Evolutionary conservation across 2,113 vertebrate species (phyloP).

Genomic region (Ochotona princeps): DNA sequence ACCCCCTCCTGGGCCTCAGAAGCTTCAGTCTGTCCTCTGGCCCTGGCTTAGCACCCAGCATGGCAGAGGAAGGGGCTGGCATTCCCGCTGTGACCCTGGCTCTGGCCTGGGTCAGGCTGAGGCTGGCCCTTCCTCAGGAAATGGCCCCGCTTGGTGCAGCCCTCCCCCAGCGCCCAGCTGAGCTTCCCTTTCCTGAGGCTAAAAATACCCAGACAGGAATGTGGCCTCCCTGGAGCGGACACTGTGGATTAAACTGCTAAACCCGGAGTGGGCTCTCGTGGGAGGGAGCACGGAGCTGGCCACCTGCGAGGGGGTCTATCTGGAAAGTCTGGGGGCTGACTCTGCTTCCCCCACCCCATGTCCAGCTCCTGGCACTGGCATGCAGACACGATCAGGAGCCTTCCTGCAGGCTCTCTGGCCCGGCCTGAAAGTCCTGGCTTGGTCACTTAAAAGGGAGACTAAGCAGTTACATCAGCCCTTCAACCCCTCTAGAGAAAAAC

Average conservation of each 20-base stretch:
- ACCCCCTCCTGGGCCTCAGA: background rate
- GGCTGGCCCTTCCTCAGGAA: constrained; percentile 68
- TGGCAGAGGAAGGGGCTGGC: background rate
- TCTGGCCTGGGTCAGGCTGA: background rate
- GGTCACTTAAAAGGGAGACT: background rate
- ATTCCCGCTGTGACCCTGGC: background rate
- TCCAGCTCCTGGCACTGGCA: background rate
- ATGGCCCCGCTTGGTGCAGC: background rate
- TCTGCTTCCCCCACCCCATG: no score
- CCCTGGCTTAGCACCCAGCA: background rate
- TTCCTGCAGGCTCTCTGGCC: background rate
- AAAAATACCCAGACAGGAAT: constrained; percentile 73
- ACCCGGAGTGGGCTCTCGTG: background rate
- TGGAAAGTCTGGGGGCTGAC: background rate
- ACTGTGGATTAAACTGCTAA: constrained; percentile 45
- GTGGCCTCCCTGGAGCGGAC: constrained; percentile 39
- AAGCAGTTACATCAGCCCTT: background rate
- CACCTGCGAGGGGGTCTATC: background rate
- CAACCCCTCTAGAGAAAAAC: background rate
- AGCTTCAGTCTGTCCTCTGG: background rate
- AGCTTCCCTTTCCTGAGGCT: constrained; percentile 75
- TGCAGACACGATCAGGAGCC: background rate
- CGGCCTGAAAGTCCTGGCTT: background rate
- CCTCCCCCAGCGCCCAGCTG: background rate
- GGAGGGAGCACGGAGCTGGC: background rate